Evolutionary conservation across 2,113 vertebrate genomes (phyloP), one percentile per base, ranked within the genome.

Genomic region (Ictalurus punctatus): DNA sequence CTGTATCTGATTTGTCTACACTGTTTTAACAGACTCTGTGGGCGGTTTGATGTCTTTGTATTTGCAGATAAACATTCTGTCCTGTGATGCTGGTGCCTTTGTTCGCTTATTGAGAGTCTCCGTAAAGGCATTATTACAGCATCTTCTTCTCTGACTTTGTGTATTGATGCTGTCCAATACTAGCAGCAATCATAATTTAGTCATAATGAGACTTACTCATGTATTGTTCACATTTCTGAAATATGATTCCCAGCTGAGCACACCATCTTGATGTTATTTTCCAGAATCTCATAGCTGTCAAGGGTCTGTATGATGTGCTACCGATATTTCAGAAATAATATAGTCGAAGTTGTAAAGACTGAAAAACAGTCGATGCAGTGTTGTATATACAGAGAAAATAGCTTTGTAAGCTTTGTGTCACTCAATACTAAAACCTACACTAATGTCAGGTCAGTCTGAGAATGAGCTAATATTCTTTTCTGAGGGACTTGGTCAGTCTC

Each of bases 1-100:
- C 88, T 71, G 83, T 92, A 88, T 89, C 56, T 48, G 84, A 82
- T 88, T 88, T 90, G 90, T 86, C 90, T 92, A 94, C 92, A 92
- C 89, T 95, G 90, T 93, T 96, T 95, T 95, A 96, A 93, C 88
- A 44, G 91, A 94, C 93, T 90, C 92, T 91, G 93, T 94, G 92
- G 91, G 91, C 73, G 89, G 89, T 89, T 91, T 91, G 86, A 90
- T 90, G 90, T 91, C 88, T 90, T 85, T 88, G 86, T 91, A 89
- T 86, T 71, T 67, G 44, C 61, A 73, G 87, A 88, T 84, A 85
- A 91, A 91, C 76, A 90, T 82, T 65, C 44, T 61, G 88, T 67
- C 76, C 37, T 48, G 34, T 88, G n/a, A 69, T 67, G 83, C n/a
- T 37, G 63, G 56, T 25, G 58, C 71, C 30, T 84, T 86, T 90